Conservation (phyloP, 1,140 invertebrate genomes). For the Anastrepha obliqua region DNA sequence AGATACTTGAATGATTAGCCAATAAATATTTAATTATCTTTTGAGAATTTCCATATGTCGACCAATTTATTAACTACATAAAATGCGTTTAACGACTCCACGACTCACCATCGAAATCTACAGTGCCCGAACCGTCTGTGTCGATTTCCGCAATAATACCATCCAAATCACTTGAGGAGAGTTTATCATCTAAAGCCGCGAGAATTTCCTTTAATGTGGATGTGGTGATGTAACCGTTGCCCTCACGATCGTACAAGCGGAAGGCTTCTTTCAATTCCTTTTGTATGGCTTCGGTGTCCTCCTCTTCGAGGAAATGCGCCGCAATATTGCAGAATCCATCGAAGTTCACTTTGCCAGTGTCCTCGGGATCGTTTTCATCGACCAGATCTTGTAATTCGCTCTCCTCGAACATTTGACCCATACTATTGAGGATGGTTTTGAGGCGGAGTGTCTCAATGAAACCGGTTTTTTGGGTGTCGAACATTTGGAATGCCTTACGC, state of each 20-base stretch:
- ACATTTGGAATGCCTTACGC: conserved; percentile 95
- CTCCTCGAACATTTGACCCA: conserved; percentile 94
- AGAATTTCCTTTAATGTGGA: conserved; percentile 92
- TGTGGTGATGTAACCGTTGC: conserved; percentile 95
- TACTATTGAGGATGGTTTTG: conserved; percentile 93
- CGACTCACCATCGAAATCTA: conserved; percentile 88
- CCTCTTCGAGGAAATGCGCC: conserved; percentile 91
- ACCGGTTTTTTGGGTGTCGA: conserved; percentile 92
- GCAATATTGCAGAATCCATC: conserved; percentile 94
- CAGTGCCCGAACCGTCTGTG: conserved; percentile 93
- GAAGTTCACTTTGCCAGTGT: conserved; percentile 92
- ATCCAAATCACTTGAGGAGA: conserved; percentile 88
- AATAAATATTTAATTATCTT: conserved; percentile 42
- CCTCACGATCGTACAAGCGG: conserved; percentile 85
- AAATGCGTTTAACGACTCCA: not conserved
- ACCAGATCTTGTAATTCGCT: conserved; percentile 88
- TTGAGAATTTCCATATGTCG: conserved; percentile 43
- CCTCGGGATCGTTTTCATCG: conserved; percentile 90
- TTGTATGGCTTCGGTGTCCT: conserved; percentile 94
- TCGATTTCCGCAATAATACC: conserved; percentile 96
- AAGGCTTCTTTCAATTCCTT: conserved; percentile 97
- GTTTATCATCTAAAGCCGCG: conserved; percentile 91
- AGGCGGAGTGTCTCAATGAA: conserved; percentile 93
- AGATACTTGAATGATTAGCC: not conserved
- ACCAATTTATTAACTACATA: not conserved